Base-by-base conservation (phyloP, 2,113 vertebrate species). In the Oryzias woworae region DNA sequence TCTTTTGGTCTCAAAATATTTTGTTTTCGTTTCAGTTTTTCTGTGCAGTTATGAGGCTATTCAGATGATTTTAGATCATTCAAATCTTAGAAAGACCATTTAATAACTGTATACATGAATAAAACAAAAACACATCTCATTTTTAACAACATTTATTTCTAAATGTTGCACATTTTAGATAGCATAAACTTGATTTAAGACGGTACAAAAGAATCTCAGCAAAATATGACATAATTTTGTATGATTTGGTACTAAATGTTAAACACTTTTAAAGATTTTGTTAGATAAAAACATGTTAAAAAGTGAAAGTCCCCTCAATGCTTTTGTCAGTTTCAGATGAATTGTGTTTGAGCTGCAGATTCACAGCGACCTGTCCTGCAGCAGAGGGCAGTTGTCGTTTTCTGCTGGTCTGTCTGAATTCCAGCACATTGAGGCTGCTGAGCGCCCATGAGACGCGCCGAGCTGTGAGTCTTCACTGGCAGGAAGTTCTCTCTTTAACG, bases 361-460 rank as follows among this genome's bases (percentile, higher is more conserved):
- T 91, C 84, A 96, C 75, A 91, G 90, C 8, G 88, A 83, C 42
- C 89, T 83, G 48, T 92, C 84, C 16, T 87, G 91, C 71, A 96
- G 91, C 60, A 95, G 92, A 2, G 94, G 93, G 15, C 92, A 89
- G 82, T 85, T 86, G 57, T 95, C 94, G 1, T 90, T 80, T 4
- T 54, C 42, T 18, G 74, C 83, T 5, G 31, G 74, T 23, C 82
- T 66, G 45, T 79, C 88, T 36, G 92, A 64, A 22, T 65, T 88
- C 78, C 91, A 92, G 66, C 96, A 78, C 66, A 88, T 83, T 0
- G 89, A 86, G 36, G 92, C 74, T 16, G 87, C 79, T 4, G 81
- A 81, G 17, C 78, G 36, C 22, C 75, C 14, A 0, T 60, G 76
- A 23, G 81, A 43, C 69, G 44, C 60, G 26, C 31, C 31, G 7